These are phyloP conservation scores for Calcarius lapponicus DNA, from an alignment of 2,797 vertebrate genomes.

Conservation along the genomic window DNA sequence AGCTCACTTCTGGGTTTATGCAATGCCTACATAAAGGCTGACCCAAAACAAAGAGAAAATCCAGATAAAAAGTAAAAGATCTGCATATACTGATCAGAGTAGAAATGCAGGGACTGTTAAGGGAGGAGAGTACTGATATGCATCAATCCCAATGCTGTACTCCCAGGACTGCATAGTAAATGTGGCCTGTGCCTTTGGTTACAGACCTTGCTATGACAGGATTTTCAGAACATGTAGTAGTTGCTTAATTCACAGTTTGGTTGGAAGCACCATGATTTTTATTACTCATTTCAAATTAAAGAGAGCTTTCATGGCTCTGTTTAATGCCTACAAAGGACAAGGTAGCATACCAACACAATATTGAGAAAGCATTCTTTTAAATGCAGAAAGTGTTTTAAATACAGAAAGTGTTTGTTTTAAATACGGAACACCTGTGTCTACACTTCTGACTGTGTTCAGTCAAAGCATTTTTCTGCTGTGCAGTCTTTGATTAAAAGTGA, in stretches of 20 bases:
- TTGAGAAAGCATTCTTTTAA: neutral
- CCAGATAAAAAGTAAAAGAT: neutral
- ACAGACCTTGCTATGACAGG: neutral
- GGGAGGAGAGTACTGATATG: fast-evolving
- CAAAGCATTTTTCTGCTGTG: neutral
- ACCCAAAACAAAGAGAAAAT: neutral
- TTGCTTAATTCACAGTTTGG: neutral
- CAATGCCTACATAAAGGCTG: neutral
- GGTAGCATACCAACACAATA: neutral
- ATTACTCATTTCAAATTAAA: neutral
- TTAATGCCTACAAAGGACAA: neutral
- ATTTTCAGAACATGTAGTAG: neutral
- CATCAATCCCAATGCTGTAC: neutral
- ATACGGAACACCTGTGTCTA: neutral
- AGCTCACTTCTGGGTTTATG: neutral
- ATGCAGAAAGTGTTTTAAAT: neutral
- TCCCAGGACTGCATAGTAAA: neutral
- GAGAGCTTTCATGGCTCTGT: neutral
- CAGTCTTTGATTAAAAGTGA: neutral
- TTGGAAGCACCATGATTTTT: neutral
- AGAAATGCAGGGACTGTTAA: neutral
- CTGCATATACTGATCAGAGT: neutral
- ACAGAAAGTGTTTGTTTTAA: neutral
- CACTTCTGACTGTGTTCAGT: neutral
- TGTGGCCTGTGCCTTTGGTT: neutral